Conservation (phyloP, 2,113 vertebrate species). For the Clarias batrachus region DNA sequence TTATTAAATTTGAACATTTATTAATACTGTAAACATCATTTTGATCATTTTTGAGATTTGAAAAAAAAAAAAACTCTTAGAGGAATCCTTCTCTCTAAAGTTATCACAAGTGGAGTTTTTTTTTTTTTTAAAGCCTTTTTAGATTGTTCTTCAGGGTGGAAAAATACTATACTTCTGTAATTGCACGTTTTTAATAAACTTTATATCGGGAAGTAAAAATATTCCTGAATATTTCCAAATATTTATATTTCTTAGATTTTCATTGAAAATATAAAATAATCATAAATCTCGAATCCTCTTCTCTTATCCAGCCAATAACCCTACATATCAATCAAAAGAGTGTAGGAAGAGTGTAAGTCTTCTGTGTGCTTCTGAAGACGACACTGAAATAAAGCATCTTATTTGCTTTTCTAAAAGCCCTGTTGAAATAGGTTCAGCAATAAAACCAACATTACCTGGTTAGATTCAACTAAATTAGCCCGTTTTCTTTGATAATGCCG, state of each 20-base stretch:
- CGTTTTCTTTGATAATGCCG: not conserved
- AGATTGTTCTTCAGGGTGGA: not conserved
- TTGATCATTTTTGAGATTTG: not conserved
- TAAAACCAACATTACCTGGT: not conserved
- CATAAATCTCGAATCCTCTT: not conserved
- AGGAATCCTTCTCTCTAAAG: not conserved
- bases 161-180: not conserved
- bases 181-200: not conserved
- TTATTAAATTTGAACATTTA: not conserved
- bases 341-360: too few species aligned
- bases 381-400: not conserved
- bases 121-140: not conserved
- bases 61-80: not conserved
- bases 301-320: not conserved
- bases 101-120: not conserved
- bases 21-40: not conserved
- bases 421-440: not conserved
- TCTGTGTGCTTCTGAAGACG: not conserved
- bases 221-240: not conserved
- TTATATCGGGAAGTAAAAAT: not conserved
- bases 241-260: not conserved
- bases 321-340: not conserved
- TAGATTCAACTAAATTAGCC: not conserved
- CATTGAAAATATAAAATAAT: not conserved
- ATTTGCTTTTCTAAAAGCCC: not conserved